Base-by-base conservation (phyloP, 64 coral and sea anemone genomes). In the Platygyra sinensis region DNA sequence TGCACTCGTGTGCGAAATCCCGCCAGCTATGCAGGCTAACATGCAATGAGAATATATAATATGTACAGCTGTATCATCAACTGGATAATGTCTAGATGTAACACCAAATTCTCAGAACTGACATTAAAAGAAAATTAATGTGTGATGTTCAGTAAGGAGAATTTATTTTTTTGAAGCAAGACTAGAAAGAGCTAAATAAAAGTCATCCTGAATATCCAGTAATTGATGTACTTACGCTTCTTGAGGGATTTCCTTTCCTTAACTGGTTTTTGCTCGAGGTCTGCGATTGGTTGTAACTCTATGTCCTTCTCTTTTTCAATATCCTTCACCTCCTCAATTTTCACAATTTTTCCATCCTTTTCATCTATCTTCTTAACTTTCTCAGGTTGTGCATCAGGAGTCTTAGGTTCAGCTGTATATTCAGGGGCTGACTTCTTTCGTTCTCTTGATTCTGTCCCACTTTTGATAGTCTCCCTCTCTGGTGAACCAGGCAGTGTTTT, bases 231-330 rank as follows among this genome's bases (percentile, higher is more conserved):
- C 81, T 84, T 69, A 84, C 81, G 81, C 52, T 84, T 84, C 20
- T 84, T 84, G 2, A 84, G 62, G 9, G 81, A 84, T 67, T 84
- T 84, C 39, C 62, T 84, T 63, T 84, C 81, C 81, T 84, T 84
- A 3, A 67, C 64, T 2, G 81, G 62, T 69, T 69, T 51, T 36
- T 84, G 18, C 33, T 84, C 62, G 28, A 84, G 39, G 9, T 71
- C 81, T 51, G 62, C 2, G 39, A 67, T 42, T 46, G 62, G 81
- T 14, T 84, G 62, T 4, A 84, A 20, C 24, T 84, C 81, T 22
- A 83, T 39, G 24, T 84, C 81, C 42, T 71, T 84, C 22, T 27
- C 81, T 16, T 84, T 84, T 28, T 67, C 81, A 2, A 51, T 9
- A 42, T 84, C 81, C 14, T 80, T 31, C 3, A 15, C 57, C 11